Evolutionary conservation across 2,888 invertebrate genomes (phyloP), one percentile per base, ranked within the genome.

Genomic region (Macaria notata): DNA sequence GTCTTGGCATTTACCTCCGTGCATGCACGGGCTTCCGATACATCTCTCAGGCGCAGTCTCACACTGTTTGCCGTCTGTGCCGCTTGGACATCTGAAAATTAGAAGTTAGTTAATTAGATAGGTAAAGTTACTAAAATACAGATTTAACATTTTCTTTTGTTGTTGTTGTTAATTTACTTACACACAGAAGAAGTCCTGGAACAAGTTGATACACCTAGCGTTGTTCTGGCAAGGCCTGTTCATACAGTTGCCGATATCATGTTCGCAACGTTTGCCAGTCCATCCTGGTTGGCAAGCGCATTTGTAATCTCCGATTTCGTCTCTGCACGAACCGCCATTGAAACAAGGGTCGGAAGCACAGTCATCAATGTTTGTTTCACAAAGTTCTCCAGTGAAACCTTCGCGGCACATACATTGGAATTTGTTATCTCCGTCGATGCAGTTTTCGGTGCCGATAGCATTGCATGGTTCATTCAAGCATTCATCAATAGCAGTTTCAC

Each of bases 31-130:
- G 73, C 95, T 95, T 31, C 98, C 98, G 60, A 98, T 96, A 79
- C 98, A 98, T 64, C 98, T 94, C 85, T 98, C 98, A 3, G 98
- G 98, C 0, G 98, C 98, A 0, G 98, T 98, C 87, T 98, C 98
- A 82, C 99, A 99, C 81, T 98, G 96, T 84, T 98, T 98, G 7
- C 98, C 99, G 76, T 98, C 98, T 0, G 98, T 98, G 70, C 98
- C 98, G 64, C 97, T 97, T 46, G 98, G 98, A 75, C 98, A 98
- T 6, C 95, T 96, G 70, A 51, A 80, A 80, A 46, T 54, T 36
- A n/a, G 9, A 41, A 41, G 1, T 41, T 9, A 41, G 4, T 41
- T 8, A 8, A 41, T 41, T 8, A 41, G 41, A n/a, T 9, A 41
- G 9, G 9, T 41, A 9, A 41, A 41, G 8, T 8, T 1, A 36